Base-by-base conservation (phyloP, 2,888 invertebrate genomes). In the Heliconius ismenius region DNA sequence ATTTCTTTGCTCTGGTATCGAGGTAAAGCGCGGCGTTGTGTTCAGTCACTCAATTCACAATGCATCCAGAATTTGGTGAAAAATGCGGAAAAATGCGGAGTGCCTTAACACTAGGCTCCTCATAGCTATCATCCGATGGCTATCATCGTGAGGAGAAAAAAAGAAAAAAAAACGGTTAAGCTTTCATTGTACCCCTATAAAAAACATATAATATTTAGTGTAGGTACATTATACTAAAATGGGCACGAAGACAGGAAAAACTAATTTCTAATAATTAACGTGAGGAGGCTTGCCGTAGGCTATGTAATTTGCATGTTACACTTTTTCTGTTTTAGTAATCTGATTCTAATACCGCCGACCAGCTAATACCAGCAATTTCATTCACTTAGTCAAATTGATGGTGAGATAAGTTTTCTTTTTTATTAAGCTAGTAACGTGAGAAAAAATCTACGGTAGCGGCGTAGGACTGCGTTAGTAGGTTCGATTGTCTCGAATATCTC, bases 241-340 rank as follows among this genome's bases (percentile, higher is more conserved):
- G 24, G 24, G n/a, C 43, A 24, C 15, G 15, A 39, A 39, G 7
- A 24, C 39, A 65, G n/a, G 39, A 65, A 65, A n/a, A 39, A n/a
- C 24, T 4, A 36, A 39, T 65, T 24, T 26, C 67, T 43, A 39
- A 58, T 70, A 70, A 58, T 21, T 54, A 58, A 70, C 28, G n/a
- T 32, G 70, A 58, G 10, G 10, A 70, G 15, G 36, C 70, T 70
- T 15, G 9, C 32, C n/a, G 3, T 58, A 70, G 70, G 70, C 58
- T 70, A 18, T 70, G 36, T 58, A 18, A 58, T 54, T 69, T 58
- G 15, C 70, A 32, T 58, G 54, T 24, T 70, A 58, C 58, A 58
- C 70, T 58, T 70, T 70, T 65, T 39, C 54, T 49, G 49, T 69
- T 54, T 54, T 28, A n/a, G 69, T 69, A 24, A 58, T 70, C 32